Conservation (phyloP, 2,113 vertebrate genomes). For the Cranoglanis bouderius region DNA sequence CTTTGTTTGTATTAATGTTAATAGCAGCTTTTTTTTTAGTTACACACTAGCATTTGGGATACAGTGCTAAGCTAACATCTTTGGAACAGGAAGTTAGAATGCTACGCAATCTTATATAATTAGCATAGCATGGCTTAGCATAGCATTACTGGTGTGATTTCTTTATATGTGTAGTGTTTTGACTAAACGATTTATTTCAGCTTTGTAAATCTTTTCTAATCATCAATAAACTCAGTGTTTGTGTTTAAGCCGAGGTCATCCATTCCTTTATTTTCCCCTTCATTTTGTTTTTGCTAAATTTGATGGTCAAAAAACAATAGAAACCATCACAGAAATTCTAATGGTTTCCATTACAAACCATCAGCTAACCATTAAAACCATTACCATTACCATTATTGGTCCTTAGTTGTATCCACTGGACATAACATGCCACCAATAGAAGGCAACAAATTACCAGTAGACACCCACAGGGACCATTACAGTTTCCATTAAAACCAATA, state of each 20-base stretch:
- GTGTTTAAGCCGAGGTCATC: not conserved
- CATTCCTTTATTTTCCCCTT: not conserved
- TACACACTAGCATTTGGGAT: no score
- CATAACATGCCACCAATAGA: no score
- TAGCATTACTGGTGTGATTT: not conserved
- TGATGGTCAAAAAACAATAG: not conserved
- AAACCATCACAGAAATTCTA: no score
- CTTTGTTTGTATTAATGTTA: not conserved
- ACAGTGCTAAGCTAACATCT: not conserved
- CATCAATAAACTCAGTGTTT: slow-evolving; percentile 3
- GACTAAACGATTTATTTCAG: not conserved
- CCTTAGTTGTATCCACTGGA: no score
- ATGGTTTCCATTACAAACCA: no score
- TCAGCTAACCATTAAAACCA: no score
- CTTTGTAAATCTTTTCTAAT: slow-evolving; percentile 18
- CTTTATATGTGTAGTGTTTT: not conserved
- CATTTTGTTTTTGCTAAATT: not conserved
- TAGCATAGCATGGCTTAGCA: not conserved
- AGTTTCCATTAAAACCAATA: no score
- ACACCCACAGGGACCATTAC: no score
- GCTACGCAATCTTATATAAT: not conserved
- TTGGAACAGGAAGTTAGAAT: not conserved
- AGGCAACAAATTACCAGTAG: no score
- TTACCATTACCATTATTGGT: no score
- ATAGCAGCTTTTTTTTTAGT: not conserved